Percentiles rank a stretch among this genome's conserved stretches.
These are phyloP conservation scores for Archilochus colubris DNA, from an alignment of 2,113 vertebrate genomes.

Conservation along the genomic window DNA sequence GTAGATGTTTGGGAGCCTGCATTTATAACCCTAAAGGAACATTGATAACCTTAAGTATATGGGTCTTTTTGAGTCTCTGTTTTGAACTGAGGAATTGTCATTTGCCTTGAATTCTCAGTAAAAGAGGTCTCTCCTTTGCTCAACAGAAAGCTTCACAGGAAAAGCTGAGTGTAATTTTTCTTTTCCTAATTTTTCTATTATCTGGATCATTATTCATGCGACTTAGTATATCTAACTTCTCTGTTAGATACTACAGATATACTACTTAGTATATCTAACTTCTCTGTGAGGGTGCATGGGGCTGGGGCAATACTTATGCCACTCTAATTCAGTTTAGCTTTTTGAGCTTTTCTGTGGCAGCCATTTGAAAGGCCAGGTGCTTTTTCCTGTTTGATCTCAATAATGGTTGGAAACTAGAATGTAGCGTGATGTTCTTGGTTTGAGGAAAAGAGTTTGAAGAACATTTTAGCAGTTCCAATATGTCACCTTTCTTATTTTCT, in stretches of 20 bases:
- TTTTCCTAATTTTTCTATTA: neutral
- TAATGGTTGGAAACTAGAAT: neutral
- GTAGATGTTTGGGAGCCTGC: neutral
- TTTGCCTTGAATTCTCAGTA: neutral
- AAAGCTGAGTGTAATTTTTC: neutral
- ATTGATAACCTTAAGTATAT: neutral
- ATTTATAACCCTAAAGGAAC: neutral
- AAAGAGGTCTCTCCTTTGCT: neutral
- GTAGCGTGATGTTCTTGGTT: neutral
- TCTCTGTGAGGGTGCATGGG: neutral
- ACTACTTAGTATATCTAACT: neutral
- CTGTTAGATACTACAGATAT: too few species aligned
- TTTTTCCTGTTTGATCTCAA: neutral
- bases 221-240: neutral
- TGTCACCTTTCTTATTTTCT: neutral
- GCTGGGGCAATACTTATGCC: neutral
- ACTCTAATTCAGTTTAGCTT: neutral
- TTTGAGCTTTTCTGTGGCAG: neutral
- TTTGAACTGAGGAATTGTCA: neutral
- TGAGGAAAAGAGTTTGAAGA: neutral
- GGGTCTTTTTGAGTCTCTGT: neutral
- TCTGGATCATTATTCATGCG: neutral
- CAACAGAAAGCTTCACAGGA: neutral
- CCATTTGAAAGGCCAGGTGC: neutral
- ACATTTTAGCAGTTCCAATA: neutral